Evolutionary conservation across 2,113 vertebrate genomes (phyloP).

Genomic region (Mixornis gularis): DNA sequence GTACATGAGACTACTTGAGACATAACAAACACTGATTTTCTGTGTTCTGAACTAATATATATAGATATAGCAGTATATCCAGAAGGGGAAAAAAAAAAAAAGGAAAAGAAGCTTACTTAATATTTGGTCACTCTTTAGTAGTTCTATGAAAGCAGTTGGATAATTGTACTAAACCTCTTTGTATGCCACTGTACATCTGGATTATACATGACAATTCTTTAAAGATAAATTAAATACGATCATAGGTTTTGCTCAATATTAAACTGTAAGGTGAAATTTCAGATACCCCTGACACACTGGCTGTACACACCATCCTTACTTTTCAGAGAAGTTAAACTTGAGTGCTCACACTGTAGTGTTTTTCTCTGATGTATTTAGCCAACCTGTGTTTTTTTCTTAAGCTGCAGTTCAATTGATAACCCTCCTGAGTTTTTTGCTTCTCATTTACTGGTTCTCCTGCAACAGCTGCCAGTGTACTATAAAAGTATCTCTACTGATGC

Average conservation of each 20-base stretch:
- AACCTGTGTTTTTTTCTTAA: not conserved
- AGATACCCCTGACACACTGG: not conserved
- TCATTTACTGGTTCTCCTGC: not conserved
- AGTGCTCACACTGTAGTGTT: not conserved
- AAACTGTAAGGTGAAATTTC: not conserved
- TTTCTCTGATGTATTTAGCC: not conserved
- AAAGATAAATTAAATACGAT: not conserved
- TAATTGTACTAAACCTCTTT: not conserved
- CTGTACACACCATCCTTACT: not conserved
- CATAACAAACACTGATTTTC: not conserved
- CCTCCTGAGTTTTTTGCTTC: not conserved
- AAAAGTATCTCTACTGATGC: not conserved
- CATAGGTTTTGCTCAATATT: not conserved
- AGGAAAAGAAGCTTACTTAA: not conserved
- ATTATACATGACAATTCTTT: not conserved
- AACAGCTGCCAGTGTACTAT: not conserved
- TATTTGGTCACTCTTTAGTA: not conserved
- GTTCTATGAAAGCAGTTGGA: not conserved
- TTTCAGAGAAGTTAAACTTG: not conserved
- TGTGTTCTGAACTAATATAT: not conserved
- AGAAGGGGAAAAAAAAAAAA: not conserved
- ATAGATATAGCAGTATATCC: not conserved
- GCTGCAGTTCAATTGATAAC: not conserved
- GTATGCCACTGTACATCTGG: rapidly evolving
- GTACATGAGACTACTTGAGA: not conserved